These are phyloP conservation scores for Lomographa bimaculata DNA, from an alignment of 2,888 invertebrate genomes.

Conservation along the genomic window DNA sequence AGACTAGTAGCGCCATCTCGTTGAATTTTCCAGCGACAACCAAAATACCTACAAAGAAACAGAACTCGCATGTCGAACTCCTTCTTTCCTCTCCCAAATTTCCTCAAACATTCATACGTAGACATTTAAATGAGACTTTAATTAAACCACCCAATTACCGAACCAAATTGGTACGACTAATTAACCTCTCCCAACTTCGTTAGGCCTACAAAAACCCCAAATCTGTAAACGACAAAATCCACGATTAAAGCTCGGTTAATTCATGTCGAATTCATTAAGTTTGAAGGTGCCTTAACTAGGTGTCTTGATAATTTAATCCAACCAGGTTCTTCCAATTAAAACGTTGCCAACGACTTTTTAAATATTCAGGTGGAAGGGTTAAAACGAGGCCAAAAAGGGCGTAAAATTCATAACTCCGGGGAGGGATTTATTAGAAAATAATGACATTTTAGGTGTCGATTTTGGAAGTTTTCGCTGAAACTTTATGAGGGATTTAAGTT, in stretches of 20 bases:
- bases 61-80: no score
- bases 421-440: constrained; percentile 71
- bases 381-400: constrained; percentile 70
- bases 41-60: constrained; percentile 7
- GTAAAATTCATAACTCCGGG: constrained; percentile 72
- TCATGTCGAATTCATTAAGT: constrained; percentile 81
- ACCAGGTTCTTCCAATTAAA: constrained; percentile 80
- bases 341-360: constrained; percentile 82
- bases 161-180: constrained; percentile 33
- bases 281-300: constrained; percentile 76
- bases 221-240: constrained; percentile 32
- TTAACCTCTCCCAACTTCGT: constrained; percentile 14
- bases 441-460: constrained; percentile 81
- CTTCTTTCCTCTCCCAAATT: no score
- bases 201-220: constrained; percentile 28
- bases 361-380: constrained; percentile 78
- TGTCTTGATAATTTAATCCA: constrained; percentile 84
- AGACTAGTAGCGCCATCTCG: constrained; percentile 18
- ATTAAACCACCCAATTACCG: constrained; percentile 12
- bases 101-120: neutral
- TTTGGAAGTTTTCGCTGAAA: constrained; percentile 64
- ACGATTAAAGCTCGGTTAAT: constrained; percentile 55
- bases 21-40: constrained; percentile 1
- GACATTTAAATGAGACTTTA: constrained; percentile 1
- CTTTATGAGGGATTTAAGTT: constrained; percentile 58